These are phyloP conservation scores for Dreissena polymorpha DNA, from an alignment of 1,140 invertebrate species.

Conservation along the genomic window DNA sequence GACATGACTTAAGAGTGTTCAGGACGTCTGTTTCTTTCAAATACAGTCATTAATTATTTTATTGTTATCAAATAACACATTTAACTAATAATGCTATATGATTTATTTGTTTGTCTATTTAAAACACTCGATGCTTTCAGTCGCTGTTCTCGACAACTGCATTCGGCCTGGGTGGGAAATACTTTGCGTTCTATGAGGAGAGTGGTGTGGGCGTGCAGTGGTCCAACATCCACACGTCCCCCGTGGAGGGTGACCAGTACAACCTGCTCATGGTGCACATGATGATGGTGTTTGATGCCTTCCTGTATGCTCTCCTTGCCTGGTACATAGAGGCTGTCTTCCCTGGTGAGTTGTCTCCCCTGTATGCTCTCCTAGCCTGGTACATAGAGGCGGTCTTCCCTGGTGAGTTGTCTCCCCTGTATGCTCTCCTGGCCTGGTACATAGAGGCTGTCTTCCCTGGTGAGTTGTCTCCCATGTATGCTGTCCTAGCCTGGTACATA, in stretches of 20 bases:
- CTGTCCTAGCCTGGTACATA: no score
- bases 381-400: no score
- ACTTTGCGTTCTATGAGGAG: constrained; percentile 86
- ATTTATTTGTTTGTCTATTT: not conserved
- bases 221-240: constrained; percentile 83
- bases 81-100: no score
- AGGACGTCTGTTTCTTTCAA: no score
- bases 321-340: constrained; percentile 84
- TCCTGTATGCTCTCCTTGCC: constrained; percentile 80
- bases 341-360: no score
- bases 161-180: constrained; percentile 87
- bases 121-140: constrained; percentile 61
- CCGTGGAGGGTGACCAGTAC: constrained; percentile 87
- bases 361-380: no score
- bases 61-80: not conserved
- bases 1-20: no score
- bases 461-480: no score
- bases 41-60: not conserved
- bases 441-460: no score
- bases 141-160: constrained; percentile 88
- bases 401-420: no score
- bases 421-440: no score
- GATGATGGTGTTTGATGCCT: constrained; percentile 83
- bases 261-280: constrained; percentile 83
- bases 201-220: constrained; percentile 87